phyloP scores from a whole-genome alignment of 2,888 invertebrate genomes.

The Nemotelus nigrinus region DNA sequence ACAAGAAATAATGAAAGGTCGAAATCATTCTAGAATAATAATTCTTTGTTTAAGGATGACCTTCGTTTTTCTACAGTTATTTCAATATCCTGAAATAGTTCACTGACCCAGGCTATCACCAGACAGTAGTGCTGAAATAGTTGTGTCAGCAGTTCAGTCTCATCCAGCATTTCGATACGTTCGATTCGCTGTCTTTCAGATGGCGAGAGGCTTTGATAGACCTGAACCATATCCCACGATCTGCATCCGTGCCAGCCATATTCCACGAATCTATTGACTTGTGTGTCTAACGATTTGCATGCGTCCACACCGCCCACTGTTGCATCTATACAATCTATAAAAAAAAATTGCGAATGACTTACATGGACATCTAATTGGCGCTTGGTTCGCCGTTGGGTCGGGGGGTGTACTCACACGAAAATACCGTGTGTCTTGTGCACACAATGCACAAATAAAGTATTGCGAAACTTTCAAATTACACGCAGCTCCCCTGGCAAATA shows the following conservation, averaged over 20 bases:
- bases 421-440: no score
- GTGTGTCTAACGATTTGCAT: conserved; percentile 80
- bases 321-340: no score
- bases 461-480: no score
- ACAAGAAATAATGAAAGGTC: no score
- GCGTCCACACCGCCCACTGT: conserved; percentile 79
- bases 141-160: conserved; percentile 90
- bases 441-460: no score
- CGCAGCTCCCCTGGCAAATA: no score
- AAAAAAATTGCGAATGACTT: no score
- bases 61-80: conserved; percentile 63
- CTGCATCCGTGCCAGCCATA: conserved; percentile 85
- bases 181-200: conserved; percentile 88
- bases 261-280: conserved; percentile 77
- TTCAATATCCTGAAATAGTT: conserved; percentile 74
- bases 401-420: no score
- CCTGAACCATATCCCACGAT: conserved; percentile 91
- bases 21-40: no score
- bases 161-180: conserved; percentile 92
- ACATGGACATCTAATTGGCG: no score
- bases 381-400: no score
- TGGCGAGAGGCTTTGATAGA: conserved; percentile 86
- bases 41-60: no score
- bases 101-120: conserved; percentile 81
- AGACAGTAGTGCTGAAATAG: conserved; percentile 96